phyloP scores from a whole-genome alignment of 2,113 vertebrate species.

The Polypterus senegalus region DNA sequence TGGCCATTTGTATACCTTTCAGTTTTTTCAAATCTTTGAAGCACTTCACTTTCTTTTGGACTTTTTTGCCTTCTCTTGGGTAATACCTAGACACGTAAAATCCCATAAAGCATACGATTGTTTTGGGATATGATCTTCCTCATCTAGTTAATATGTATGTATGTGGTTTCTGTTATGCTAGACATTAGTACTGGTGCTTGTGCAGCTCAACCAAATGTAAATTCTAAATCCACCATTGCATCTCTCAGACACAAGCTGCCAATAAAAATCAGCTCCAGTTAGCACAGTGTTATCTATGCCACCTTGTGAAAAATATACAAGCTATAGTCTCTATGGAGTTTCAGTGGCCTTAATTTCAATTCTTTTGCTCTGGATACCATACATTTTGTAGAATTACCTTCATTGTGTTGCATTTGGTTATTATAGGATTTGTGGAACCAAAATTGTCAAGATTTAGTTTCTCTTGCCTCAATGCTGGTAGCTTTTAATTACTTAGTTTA shows the following conservation, averaged over 20 bases:
- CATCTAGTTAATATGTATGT: neutral
- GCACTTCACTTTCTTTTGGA: neutral
- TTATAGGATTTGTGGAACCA: neutral
- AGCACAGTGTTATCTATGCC: too few species aligned
- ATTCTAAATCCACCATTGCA: slow-evolving; percentile 3
- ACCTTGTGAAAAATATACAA: neutral
- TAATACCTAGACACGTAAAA: neutral
- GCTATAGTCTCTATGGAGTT: neutral
- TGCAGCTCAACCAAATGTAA: neutral
- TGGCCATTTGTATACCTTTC: neutral
- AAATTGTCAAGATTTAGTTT: neutral
- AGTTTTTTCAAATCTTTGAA: neutral
- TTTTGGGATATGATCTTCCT: neutral
- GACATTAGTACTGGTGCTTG: slow-evolving; percentile 4
- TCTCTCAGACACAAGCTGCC: neutral
- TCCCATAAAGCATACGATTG: slow-evolving; percentile 2
- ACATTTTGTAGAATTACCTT: too few species aligned
- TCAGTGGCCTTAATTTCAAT: slow-evolving; percentile 1
- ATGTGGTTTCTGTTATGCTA: neutral
- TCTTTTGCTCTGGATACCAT: neutral
- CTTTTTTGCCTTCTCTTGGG: neutral
- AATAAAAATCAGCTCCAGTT: too few species aligned
- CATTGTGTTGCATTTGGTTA: too few species aligned
- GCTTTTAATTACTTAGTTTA: too few species aligned
- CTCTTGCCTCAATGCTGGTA: neutral